These are phyloP conservation scores for Pyrocoelia pectoralis DNA, from an alignment of 2,888 invertebrate genomes.

Conservation along the genomic window DNA sequence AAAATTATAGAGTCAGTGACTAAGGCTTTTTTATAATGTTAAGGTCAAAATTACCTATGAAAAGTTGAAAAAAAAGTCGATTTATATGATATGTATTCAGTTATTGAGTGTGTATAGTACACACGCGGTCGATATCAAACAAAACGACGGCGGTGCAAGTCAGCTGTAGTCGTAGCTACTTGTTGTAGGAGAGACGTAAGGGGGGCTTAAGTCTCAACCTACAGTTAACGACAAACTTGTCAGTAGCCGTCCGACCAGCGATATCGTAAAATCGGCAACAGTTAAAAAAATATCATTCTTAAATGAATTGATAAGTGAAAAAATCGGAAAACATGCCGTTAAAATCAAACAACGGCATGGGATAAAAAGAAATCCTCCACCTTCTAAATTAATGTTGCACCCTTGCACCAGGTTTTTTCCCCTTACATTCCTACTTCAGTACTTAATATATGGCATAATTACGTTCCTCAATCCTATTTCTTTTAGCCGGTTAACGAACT, in stretches of 20 bases:
- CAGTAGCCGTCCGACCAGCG: constrained; percentile 7
- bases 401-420: no score
- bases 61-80: no score
- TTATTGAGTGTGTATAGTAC: constrained; percentile 49
- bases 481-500: neutral
- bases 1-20: no score
- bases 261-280: neutral
- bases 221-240: constrained; percentile 13
- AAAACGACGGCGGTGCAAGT: constrained; percentile 57
- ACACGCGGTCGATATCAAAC: constrained; percentile 57
- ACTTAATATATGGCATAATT: no score
- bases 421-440: no score
- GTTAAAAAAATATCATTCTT: neutral
- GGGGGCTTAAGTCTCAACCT: constrained; percentile 19
- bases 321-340: neutral
- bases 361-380: neutral
- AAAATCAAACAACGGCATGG: neutral
- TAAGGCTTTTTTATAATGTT: no score
- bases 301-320: neutral
- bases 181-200: constrained; percentile 24
- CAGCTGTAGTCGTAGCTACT: constrained; percentile 38
- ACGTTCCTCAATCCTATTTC: no score
- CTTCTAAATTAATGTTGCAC: no score
- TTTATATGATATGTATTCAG: no score
- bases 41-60: no score